Base-by-base conservation (phyloP, 2,113 vertebrate species). In the Mustela lutreola region DNA sequence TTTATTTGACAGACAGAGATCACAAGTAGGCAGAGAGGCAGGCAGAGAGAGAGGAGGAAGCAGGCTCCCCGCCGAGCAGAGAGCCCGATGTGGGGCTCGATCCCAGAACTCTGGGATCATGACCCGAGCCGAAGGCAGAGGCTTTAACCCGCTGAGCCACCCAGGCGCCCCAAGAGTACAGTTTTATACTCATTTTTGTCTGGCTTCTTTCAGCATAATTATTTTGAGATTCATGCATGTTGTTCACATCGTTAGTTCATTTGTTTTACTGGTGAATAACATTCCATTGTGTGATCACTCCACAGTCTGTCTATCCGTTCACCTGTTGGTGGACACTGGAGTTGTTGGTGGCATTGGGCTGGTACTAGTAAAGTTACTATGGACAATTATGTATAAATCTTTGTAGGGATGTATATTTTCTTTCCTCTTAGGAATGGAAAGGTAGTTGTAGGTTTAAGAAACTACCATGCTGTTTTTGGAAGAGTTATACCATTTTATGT, bases 161-260 rank as follows among this genome's bases (percentile, higher is more conserved):
- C 42, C 42, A 42, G 42, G 42, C 42, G 42, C 42, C 42, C 42
- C 42, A 62, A 97, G 56, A 86, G 31, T 8, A 62, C 0, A 28
- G 26, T 53, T 53, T 9, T 89, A 81, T 16, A 19, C 21, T 92
- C 14, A 48, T 63, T 91, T 84, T 63, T 45, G 14, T 73, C 83
- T 94, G 73, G 33, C 16, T 96, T 94, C 62, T 79, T 94, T 84
- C 48, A 53, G 62, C 5, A 3, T 83, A 62, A 89, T 97, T 93
- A 80, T 91, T 53, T 12, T 50, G 56, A 78, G 53, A 65, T 73
- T 85, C 24, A 21, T 78, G 10, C 15, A 62, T 2, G 1, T 28
- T 48, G 18, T 24, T 0, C n/a, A 14, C 67, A 70, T 58, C 50
- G 53, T 86, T 88, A 67, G 11, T 73, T 83, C 15, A 89, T 86